phyloP scores from a whole-genome alignment of 2,113 vertebrate genomes.

The Chionodraco myersi region DNA sequence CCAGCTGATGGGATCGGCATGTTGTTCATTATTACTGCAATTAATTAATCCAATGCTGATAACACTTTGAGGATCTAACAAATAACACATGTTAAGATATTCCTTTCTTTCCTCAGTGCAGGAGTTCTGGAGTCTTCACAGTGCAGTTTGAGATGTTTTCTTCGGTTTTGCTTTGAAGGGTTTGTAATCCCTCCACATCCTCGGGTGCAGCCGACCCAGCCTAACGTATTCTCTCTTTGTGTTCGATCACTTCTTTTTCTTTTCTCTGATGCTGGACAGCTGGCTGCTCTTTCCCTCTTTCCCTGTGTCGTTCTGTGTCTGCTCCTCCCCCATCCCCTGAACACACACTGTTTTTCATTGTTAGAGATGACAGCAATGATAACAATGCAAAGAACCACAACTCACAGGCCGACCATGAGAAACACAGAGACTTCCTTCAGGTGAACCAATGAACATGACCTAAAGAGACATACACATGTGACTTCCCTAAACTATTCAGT shows the following conservation, averaged over 20 bases:
- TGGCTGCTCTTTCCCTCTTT: slow-evolving; percentile 72
- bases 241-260: slow-evolving; percentile 63
- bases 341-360: slow-evolving; percentile 81
- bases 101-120: not conserved
- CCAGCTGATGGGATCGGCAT: slow-evolving; percentile 19
- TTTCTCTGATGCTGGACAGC: slow-evolving; percentile 71
- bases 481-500: not conserved
- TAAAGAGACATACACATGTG: slow-evolving; percentile 17
- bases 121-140: not conserved
- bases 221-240: slow-evolving; percentile 62
- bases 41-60: not conserved
- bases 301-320: slow-evolving; percentile 57
- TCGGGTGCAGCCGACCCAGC: slow-evolving; percentile 42
- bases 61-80: not conserved
- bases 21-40: slow-evolving; percentile 17
- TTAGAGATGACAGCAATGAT: slow-evolving; percentile 80
- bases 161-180: slow-evolving; percentile 27
- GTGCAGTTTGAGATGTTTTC: slow-evolving; percentile 25
- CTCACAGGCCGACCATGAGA: slow-evolving; percentile 50
- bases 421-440: slow-evolving; percentile 48
- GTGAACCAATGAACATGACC: slow-evolving; percentile 53
- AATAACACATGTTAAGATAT: not conserved
- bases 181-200: slow-evolving; percentile 48
- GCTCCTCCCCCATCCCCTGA: slow-evolving; percentile 74
- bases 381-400: slow-evolving; percentile 75